A percentile compares a stretch with the other conserved stretches of the same genome.
Conservation (phyloP, 2,888 invertebrate species). For the Smittia sp. region DNA sequence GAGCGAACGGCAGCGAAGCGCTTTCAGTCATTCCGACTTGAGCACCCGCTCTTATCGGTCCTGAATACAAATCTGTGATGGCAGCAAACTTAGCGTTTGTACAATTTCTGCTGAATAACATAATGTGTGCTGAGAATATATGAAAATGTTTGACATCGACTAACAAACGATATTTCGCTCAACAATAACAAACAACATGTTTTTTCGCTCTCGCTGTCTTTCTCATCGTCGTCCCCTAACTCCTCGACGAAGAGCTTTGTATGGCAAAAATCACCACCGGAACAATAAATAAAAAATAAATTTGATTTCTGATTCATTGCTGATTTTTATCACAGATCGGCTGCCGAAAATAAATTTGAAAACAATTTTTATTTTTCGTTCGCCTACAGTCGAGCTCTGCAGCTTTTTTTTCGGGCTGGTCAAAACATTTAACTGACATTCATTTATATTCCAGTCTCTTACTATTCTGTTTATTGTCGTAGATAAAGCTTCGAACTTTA, state of each 20-base stretch:
- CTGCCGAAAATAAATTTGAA: conserved; percentile 17
- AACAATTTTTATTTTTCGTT: conserved; percentile 15
- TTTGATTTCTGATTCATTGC: conserved; percentile 41
- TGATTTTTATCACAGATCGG: conserved; percentile 29
- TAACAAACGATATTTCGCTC: conserved; percentile 32
- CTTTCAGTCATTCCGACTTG: neutral
- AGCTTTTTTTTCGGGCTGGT: neutral
- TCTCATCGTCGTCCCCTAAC: neutral
- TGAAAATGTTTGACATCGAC: conserved; percentile 41
- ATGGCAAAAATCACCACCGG: conserved; percentile 40
- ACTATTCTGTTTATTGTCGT: conserved; percentile 38
- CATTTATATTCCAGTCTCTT: conserved; percentile 40
- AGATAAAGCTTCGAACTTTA: conserved; percentile 35
- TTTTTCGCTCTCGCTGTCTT: conserved; percentile 5
- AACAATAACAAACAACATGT: conserved; percentile 41
- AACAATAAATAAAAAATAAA: conserved; percentile 42
- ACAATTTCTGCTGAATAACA: conserved; percentile 38
- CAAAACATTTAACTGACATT: conserved; percentile 37
- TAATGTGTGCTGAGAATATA: conserved; percentile 41
- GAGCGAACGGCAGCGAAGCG: neutral
- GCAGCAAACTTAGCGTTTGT: conserved; percentile 15
- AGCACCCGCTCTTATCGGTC: neutral
- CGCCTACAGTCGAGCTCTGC: neutral
- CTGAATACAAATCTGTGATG: conserved; percentile 16
- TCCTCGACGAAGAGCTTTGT: neutral